Evolutionary conservation across 2,797 vertebrate genomes (phyloP), one percentile per base, ranked within the genome.

Genomic region (Gallirallus australis): DNA sequence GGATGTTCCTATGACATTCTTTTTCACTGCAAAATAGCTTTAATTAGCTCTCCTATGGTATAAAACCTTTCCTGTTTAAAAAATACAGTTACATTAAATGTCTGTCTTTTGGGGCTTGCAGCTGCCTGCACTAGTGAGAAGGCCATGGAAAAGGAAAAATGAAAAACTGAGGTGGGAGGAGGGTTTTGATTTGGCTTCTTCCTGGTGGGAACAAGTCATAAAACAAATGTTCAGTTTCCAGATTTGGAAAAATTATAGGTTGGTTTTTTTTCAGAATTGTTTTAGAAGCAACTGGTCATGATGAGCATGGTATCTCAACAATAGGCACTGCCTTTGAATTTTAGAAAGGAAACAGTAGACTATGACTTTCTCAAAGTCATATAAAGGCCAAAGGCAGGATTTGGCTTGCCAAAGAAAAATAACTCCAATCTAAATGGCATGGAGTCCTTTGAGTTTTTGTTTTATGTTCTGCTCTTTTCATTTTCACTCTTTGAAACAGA

Each of bases 191-290:
- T 90, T 95, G 88, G n/a, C 57, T 72, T 28, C 37, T 82, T 95
- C 52, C 64, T 79, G 59, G 45, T 89, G 47, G 59, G 86, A 94
- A 14, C n/a, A 82, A 90, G 48, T 75, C 68, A 61, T 89, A 89
- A 97, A 95, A 84, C 75, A 93, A 94, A 91, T 65, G 70, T 86
- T 94, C 78, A 50, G 64, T 85, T 96, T 97, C 83, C 76, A 93
- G 45, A 94, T 82, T 84, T 94, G 64, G 94, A 94, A 91, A 94
- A 94, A 95, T 89, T 82, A 54, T n/a, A 71, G 75, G 60, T 48
- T 48, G 47, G 47, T 48, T 80, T 16, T 94, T 92, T 95, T 80
- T 12, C 80, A 81, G 50, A 93, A 21, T 48, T 90, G 40, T 72
- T 90, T 93, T 92, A 87, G 59, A 89, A 82, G 68, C 12, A 75